phyloP scores from a whole-genome alignment of 2,888 invertebrate species.

The Rutpela maculata region DNA sequence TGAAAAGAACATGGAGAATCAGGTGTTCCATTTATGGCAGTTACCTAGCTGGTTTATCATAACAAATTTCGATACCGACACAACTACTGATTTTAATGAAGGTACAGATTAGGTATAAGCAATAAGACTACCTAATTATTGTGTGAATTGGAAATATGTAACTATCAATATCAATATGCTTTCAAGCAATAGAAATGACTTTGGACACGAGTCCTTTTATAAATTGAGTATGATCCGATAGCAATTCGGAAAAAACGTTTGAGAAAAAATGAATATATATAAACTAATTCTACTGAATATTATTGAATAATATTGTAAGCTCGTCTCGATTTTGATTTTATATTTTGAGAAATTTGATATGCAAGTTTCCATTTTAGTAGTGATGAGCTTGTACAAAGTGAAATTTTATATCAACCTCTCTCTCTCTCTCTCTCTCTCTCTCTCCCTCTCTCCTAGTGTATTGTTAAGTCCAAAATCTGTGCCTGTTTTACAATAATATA shows the following conservation, averaged over 20 bases:
- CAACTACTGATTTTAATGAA: constrained; percentile 57
- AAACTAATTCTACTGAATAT: no score
- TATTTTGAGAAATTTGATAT: no score
- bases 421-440: background rate
- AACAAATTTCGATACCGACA: constrained; percentile 60
- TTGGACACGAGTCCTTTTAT: background rate
- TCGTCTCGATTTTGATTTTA: no score
- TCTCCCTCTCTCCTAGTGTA: background rate
- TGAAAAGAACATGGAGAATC: constrained; percentile 68
- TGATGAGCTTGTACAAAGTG: no score
- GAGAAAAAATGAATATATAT: no score
- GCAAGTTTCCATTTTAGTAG: no score
- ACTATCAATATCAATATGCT: background rate
- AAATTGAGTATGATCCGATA: background rate
- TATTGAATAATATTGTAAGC: no score
- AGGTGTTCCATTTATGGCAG: constrained; percentile 70
- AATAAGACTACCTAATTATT: constrained; percentile 27
- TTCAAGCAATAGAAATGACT: background rate
- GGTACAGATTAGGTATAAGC: constrained; percentile 49
- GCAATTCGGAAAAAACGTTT: no score
- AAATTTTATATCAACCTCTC: background rate
- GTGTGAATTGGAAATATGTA: background rate
- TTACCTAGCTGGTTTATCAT: constrained; percentile 72
- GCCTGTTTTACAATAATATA: background rate
- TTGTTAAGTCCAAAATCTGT: background rate